phyloP scores from a whole-genome alignment of 2,113 vertebrate genomes.

The Campylomormyrus numenius region DNA sequence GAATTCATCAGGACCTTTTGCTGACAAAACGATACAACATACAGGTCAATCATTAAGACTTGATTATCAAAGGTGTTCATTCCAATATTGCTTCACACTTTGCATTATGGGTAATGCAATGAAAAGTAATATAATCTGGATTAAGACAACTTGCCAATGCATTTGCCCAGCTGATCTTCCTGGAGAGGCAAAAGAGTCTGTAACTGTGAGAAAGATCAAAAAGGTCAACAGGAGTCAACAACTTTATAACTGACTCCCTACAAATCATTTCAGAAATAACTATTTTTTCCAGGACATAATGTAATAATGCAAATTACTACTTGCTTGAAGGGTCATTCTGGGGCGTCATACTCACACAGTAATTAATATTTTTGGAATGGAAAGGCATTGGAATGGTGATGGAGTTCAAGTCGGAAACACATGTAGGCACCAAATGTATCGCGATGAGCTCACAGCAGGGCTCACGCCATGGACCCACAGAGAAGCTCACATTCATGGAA shows the following conservation, averaged over 20 bases:
- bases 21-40: not conserved
- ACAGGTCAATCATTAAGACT: not conserved
- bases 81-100: not conserved
- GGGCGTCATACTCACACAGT: not conserved
- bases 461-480: conserved; percentile 27
- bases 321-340: not conserved
- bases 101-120: not conserved
- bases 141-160: not conserved
- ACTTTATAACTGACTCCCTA: not conserved
- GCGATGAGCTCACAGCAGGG: conserved; percentile 37
- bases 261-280: not conserved
- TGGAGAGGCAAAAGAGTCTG: conserved; percentile 17
- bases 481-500: conserved; percentile 47
- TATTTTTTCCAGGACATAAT: not conserved
- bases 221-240: not conserved
- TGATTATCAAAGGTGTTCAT: not conserved
- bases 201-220: conserved; percentile 14
- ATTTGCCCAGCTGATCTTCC: not conserved
- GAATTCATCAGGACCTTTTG: not conserved
- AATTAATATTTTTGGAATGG: not conserved
- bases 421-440: conserved; percentile 41
- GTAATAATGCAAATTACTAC: not conserved
- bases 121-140: not conserved
- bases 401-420: not conserved
- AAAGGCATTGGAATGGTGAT: not conserved